Evolutionary conservation across 2,888 invertebrate species (phyloP), one percentile per base, ranked within the genome.

Genomic region (Nineta flava): DNA sequence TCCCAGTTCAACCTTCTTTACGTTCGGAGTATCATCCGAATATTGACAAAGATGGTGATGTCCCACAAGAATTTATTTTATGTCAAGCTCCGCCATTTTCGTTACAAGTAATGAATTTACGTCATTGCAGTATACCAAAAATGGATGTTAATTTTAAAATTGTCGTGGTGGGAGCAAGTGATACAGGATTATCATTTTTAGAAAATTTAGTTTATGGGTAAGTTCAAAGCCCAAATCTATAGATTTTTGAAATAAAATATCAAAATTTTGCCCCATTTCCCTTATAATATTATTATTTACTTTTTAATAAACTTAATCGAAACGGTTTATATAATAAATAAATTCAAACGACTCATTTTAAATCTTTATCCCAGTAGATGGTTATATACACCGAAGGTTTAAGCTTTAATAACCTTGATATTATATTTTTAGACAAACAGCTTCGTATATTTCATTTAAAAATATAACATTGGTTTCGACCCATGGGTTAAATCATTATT

Each of bases 391-490:
- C n/a, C n/a, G n/a, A n/a, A n/a, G n/a, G n/a, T n/a, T n/a, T n/a
- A n/a, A n/a, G 17, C 10, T 43, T 43, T 19, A 16, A 17, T 17
- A 16, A 15, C 2, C 5, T n/a, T n/a, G n/a, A n/a, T n/a, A 12
- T 10, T 43, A 43, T 9, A 6, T 16, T 63, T 62, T 6, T 55
- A 74, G 74, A 1, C 67, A 68, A 12, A 60, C 66, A 2, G 64
- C 68, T 0, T 59, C 65, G 17, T 70, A 77, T 59, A 60, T 78
- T 34, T 73, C 72, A 1, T 85, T 83, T 62, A 77, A 77, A 49
- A 84, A 85, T 60, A 61, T 87, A 15, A 81, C 80, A 0, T 61
- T 87, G 44, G 71, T 87, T 2, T 80, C 82, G 0, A 74, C 76
- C 2, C 73, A 80, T 57, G 83, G 84, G 0, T 49, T 75, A 9